phyloP scores from a whole-genome alignment of 2,113 vertebrate genomes.

The Peromyscus polionotus region DNA sequence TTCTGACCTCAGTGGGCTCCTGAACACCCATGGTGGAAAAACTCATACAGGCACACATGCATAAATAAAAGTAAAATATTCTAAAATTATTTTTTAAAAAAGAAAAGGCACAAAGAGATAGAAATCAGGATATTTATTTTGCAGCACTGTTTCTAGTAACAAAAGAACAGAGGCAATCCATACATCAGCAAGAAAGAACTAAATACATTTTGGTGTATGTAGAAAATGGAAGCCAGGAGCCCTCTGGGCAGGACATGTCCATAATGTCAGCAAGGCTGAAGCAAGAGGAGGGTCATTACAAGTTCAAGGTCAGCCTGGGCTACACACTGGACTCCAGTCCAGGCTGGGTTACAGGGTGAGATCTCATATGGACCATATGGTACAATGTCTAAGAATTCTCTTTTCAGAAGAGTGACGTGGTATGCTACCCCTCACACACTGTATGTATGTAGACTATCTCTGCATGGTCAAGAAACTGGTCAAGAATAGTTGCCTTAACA shows the following conservation, averaged over 20 bases:
- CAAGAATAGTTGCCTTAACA: neutral
- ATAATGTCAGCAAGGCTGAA: neutral
- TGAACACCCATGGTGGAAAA: neutral
- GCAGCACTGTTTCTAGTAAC: neutral
- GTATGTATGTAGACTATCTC: neutral
- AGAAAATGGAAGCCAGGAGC: neutral
- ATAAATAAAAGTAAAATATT: neutral
- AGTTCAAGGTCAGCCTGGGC: neutral
- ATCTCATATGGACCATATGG: neutral
- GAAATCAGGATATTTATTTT: slow-evolving; percentile 66
- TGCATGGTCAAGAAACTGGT: neutral
- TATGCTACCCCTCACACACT: neutral
- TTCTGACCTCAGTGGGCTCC: neutral
- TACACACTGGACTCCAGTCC: neutral
- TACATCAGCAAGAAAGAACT: neutral
- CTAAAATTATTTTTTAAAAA: slow-evolving; percentile 19
- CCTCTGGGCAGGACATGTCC: neutral
- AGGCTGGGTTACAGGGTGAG: neutral
- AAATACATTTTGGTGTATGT: neutral
- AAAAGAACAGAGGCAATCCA: slow-evolving; percentile 1
- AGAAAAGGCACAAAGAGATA: slow-evolving; percentile 38
- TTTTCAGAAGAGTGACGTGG: neutral
- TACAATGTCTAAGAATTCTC: neutral
- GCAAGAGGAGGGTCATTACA: neutral
- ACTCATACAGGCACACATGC: neutral